These are phyloP conservation scores for Leptopilina drosophilae DNA, from an alignment of 2,888 invertebrate genomes.

Conservation along the genomic window DNA sequence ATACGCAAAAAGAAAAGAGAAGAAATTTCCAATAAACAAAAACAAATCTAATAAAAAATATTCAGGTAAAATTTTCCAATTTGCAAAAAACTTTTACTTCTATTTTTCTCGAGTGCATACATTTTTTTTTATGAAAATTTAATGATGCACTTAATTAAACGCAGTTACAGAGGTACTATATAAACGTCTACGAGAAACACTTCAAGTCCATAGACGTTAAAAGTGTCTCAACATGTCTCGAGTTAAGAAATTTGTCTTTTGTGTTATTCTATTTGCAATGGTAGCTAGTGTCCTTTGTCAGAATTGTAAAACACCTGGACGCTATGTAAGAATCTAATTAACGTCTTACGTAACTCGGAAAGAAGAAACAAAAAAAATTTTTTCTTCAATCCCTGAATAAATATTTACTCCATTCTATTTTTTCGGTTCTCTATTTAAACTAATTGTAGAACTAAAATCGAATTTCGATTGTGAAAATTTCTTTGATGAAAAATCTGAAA, in stretches of 20 bases:
- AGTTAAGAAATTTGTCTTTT: conserved; percentile 30
- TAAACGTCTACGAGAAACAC: conserved; percentile 47
- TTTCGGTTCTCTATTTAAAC: too few species aligned
- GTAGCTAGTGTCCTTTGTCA: conserved; percentile 45
- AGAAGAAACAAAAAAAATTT: conserved; percentile 7
- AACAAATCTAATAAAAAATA: too few species aligned
- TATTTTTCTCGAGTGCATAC: too few species aligned
- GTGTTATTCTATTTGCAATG: conserved; percentile 26
- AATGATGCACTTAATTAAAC: not conserved
- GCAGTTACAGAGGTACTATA: conserved; percentile 9
- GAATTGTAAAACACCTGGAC: conserved; percentile 54
- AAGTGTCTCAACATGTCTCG: conserved; percentile 49
- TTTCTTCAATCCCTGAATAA: not conserved
- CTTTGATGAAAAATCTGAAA: not conserved
- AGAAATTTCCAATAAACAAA: not conserved
- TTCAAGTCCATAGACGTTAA: conserved; percentile 41
- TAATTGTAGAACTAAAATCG: too few species aligned
- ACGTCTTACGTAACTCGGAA: conserved; percentile 1
- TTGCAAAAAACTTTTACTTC: too few species aligned
- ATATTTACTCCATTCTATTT: not conserved
- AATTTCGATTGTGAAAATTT: too few species aligned
- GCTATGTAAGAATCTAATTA: conserved; percentile 52
- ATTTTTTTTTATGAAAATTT: not conserved
- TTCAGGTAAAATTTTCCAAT: too few species aligned
- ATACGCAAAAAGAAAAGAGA: not conserved